A percentile compares a stretch with the other conserved stretches of the same genome.
Conservation (phyloP, 2,113 vertebrate genomes). For the Piprites chloris region DNA sequence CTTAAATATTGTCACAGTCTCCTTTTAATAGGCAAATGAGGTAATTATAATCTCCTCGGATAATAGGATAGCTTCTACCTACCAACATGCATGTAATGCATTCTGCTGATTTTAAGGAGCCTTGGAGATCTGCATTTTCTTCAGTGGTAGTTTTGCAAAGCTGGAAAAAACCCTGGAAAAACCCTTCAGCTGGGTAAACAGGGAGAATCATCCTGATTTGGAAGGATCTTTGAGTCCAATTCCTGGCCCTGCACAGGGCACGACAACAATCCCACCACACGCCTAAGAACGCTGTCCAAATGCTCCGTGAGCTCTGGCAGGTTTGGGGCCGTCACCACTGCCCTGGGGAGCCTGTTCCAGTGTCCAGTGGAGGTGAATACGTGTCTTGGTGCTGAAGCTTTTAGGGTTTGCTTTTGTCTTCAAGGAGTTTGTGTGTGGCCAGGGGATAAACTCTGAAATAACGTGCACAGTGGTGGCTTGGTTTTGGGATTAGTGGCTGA, state of each 20-base stretch:
- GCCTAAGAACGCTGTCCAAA: accelerated
- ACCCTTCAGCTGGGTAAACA: not conserved
- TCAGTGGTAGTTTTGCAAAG: not conserved
- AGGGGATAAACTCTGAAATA: not conserved
- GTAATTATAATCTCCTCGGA: slow-evolving; percentile 55
- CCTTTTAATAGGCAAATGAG: slow-evolving; percentile 52
- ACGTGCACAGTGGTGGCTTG: not conserved
- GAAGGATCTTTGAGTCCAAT: not conserved
- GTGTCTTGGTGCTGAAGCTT: not conserved
- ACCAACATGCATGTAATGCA: not conserved
- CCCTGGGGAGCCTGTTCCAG: not conserved
- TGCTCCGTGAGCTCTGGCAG: not conserved
- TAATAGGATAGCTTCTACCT: slow-evolving; percentile 35
- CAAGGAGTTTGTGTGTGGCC: not conserved
- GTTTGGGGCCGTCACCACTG: accelerated
- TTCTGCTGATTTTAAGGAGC: not conserved
- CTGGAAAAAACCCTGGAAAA: not conserved
- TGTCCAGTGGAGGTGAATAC: not conserved
- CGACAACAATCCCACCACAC: not conserved
- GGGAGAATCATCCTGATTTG: not conserved
- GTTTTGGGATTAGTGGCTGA: not conserved
- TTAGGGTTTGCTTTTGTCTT: not conserved
- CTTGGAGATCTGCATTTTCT: not conserved
- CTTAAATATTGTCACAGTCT: slow-evolving; percentile 58
- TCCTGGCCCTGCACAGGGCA: not conserved